phyloP scores from a whole-genome alignment of 2,113 vertebrate genomes.

The Phrynosoma platyrhinos region DNA sequence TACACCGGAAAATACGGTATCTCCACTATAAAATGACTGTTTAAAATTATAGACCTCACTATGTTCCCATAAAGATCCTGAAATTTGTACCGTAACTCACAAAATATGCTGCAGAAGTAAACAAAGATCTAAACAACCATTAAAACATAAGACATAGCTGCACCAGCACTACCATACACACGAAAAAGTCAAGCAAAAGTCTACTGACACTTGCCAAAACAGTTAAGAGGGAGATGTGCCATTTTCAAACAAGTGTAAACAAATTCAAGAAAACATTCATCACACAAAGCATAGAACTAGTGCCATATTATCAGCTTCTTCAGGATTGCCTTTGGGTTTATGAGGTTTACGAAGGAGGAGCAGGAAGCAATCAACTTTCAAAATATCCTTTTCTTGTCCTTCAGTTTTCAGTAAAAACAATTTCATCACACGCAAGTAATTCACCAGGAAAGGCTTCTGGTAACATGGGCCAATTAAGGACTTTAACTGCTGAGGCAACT shows the following conservation, averaged over 20 bases:
- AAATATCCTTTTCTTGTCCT: not conserved
- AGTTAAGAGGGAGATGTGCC: conserved; percentile 1
- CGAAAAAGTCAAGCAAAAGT: not conserved
- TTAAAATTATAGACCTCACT: conserved; percentile 1
- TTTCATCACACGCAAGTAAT: not conserved
- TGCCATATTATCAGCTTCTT: not conserved
- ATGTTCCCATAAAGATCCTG: conserved; percentile 22
- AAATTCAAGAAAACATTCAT: not conserved
- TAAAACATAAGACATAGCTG: not conserved
- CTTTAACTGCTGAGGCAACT: not conserved
- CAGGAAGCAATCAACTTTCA: not conserved
- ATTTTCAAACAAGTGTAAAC: not conserved
- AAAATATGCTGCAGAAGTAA: conserved; percentile 12
- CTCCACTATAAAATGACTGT: conserved; percentile 30
- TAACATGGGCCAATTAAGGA: not conserved
- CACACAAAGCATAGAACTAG: not conserved
- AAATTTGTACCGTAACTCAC: not conserved
- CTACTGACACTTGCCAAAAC: not conserved
- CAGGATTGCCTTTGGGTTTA: not conserved
- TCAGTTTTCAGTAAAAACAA: not conserved
- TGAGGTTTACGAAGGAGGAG: not conserved
- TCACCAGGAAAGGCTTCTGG: not conserved
- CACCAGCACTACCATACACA: not conserved
- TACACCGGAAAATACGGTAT: not conserved
- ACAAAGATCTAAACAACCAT: not conserved